These are phyloP conservation scores for Desmodus rotundus DNA, from an alignment of 2,113 vertebrate genomes.

Conservation along the genomic window DNA sequence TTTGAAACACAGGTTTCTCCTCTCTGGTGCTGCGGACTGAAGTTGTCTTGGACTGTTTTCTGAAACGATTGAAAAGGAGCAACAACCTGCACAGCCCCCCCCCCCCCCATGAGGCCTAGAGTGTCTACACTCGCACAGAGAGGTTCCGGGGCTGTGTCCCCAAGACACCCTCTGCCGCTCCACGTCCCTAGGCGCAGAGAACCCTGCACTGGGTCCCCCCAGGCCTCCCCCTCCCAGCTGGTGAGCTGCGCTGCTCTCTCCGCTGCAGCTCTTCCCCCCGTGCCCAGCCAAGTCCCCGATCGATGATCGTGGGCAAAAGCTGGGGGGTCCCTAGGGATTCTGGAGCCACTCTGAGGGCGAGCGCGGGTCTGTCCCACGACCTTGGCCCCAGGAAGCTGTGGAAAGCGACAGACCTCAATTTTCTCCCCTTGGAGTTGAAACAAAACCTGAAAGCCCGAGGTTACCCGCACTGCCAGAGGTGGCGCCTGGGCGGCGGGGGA, in stretches of 20 bases:
- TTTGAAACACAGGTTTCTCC: background rate
- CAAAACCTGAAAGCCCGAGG: constrained; percentile 67
- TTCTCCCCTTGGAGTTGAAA: constrained; percentile 54
- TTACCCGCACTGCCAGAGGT: constrained; percentile 65
- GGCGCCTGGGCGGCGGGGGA: constrained; percentile 64
- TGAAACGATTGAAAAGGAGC: background rate
- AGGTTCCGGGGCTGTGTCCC: background rate
- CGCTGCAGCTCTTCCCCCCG: background rate
- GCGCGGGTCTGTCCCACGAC: constrained; percentile 62
- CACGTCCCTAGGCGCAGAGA: rapidly evolving
- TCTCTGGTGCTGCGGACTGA: background rate
- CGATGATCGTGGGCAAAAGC: background rate
- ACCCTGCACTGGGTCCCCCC: background rate
- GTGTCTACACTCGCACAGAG: background rate
- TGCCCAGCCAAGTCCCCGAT: background rate
- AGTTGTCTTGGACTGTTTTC: background rate
- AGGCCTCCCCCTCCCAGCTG: background rate
- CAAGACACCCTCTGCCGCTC: background rate
- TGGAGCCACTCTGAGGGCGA: background rate
- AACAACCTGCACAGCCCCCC: background rate
- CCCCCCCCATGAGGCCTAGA: background rate
- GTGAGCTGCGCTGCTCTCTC: background rate
- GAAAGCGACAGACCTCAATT: constrained; percentile 61
- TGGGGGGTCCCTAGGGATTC: constrained; percentile 8
- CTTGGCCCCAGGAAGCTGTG: constrained; percentile 58